phyloP scores from a whole-genome alignment of 1,140 invertebrate species.

The Leptopilina clavipes region DNA sequence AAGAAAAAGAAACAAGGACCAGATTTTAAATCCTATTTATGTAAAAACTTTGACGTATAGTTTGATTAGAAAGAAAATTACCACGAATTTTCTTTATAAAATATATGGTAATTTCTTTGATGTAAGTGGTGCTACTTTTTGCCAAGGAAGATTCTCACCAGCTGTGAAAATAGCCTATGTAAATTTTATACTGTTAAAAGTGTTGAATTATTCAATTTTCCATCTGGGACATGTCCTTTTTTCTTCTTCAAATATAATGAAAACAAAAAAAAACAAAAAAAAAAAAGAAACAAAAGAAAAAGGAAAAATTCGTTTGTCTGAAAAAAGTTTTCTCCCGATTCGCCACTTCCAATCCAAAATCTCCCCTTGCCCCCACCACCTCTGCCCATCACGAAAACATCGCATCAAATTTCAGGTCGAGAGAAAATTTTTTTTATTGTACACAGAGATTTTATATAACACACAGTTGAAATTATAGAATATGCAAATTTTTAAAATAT shows the following conservation, averaged over 20 bases:
- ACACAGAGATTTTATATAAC: constrained; percentile 27
- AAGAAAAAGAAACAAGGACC: not conserved
- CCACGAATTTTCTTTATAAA: not conserved
- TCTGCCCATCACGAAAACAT: no score
- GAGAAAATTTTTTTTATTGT: constrained; percentile 5
- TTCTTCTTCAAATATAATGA: not conserved
- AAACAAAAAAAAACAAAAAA: no score
- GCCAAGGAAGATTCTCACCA: not conserved
- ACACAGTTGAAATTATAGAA: constrained; percentile 31
- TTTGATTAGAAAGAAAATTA: not conserved
- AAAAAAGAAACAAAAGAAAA: no score
- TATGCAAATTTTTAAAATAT: constrained; percentile 22
- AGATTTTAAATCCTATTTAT: not conserved
- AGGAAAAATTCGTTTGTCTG: not conserved
- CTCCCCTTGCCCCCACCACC: not conserved
- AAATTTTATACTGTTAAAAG: constrained; percentile 23
- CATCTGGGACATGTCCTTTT: not conserved
- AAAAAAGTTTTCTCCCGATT: constrained; percentile 16
- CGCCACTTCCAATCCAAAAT: not conserved
- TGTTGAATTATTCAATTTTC: constrained; percentile 19
- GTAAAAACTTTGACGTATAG: not conserved
- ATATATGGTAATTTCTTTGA: not conserved
- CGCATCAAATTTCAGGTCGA: no score
- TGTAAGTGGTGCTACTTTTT: not conserved
- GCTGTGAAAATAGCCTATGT: constrained; percentile 1